Conservation (phyloP, 2,888 invertebrate genomes). For the Phania funesta region DNA sequence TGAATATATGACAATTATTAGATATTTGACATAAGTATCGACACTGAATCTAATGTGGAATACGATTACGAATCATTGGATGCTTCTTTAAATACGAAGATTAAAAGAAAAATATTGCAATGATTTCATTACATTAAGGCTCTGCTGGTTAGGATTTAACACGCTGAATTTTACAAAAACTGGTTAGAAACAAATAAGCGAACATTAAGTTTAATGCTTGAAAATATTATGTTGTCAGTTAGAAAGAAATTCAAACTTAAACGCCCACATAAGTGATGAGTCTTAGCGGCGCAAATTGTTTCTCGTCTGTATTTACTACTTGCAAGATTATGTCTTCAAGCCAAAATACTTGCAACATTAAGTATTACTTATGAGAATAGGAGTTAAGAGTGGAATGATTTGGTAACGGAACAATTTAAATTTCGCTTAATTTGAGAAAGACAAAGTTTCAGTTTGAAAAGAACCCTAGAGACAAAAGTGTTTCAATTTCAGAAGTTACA, state of each 20-base stretch:
- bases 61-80: too few relatives aligned
- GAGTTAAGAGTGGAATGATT: constrained; percentile 44
- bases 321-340: constrained; percentile 1
- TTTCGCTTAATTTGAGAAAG: too few relatives aligned
- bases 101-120: not conserved
- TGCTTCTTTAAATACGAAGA: too few relatives aligned
- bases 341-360: constrained; percentile 8
- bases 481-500: too few relatives aligned
- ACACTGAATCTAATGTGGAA: too few relatives aligned
- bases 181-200: constrained; percentile 52
- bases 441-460: too few relatives aligned
- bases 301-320: constrained; percentile 34
- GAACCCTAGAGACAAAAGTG: too few relatives aligned
- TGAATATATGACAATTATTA: too few relatives aligned
- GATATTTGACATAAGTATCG: too few relatives aligned
- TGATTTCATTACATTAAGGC: not conserved
- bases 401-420: constrained; percentile 6
- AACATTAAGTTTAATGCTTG: constrained; percentile 51
- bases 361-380: constrained; percentile 9
- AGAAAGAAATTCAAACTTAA: constrained; percentile 17
- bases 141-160: not conserved
- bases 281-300: constrained; percentile 47
- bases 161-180: constrained; percentile 18
- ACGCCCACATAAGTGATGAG: constrained; percentile 52
- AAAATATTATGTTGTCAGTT: constrained; percentile 1